Base-by-base conservation (phyloP, 2,797 vertebrate species). In the Chanos chanos region DNA sequence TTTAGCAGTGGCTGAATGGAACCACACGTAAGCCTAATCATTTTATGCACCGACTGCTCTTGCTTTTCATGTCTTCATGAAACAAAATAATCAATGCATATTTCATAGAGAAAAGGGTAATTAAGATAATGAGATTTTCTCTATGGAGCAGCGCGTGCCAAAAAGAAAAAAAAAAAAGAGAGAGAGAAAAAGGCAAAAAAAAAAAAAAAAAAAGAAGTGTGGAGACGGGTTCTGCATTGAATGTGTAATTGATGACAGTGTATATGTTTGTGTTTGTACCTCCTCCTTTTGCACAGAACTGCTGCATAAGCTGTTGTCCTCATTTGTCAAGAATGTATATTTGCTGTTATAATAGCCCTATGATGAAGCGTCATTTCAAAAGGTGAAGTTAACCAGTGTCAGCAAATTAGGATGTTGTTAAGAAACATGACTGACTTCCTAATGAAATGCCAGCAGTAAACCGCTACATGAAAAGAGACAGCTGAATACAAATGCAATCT, bases 81-180 rank as follows among this genome's bases (percentile, higher is more conserved):
- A 77, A 70, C 62, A 57, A 71, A 81, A 79, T 76, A 80, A 80
- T 81, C 52, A 52, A 37, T 74, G 69, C 64, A 61, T 72, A 78
- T 78, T 84, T 81, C 48, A 78, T 77, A 58, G 71, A 68, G 71
- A 67, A 76, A 72, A 70, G 74, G 68, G 66, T 80, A 74, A 83
- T 84, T 81, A 79, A 72, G 62, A 69, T 80, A 76, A 83, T 81
- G 75, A 76, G 73, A 54, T 75, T 80, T 77, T 60, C 49, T 62
- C 54, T 72, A 66, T 44, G 36, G 52, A 28, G 66, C 57, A 31
- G 18, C 39, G 58, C 40, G 63, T 5, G 30, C 27, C 51, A 58
- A 41, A 60, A 61, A 58, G 48, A 39, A 62, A 57, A 71, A 41
- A 24, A 57, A 51, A 25, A 64, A 67, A 13, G 50, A 25, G 21